Base-by-base conservation (phyloP, 2,888 invertebrate genomes). In the Caradrina kadenii region DNA sequence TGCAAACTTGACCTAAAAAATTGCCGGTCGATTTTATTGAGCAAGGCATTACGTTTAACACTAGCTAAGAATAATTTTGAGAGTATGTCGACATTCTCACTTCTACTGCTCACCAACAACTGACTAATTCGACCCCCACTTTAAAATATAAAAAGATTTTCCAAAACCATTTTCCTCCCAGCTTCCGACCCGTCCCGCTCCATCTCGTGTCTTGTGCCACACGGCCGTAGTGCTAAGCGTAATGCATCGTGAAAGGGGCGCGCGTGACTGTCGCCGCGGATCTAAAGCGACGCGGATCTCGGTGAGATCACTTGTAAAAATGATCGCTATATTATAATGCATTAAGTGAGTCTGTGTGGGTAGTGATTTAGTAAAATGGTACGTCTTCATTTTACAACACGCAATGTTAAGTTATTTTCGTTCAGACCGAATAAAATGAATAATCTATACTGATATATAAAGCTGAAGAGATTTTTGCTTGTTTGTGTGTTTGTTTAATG, bases 211-310 rank as follows among this genome's bases (percentile, higher is more conserved):
- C 55, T 70, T 26, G 10, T 2, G 7, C 80, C 82, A 59, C 31
- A 52, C 19, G 19, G 1, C 58, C 39, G 69, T 71, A 72, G 63
- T 70, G 78, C 83, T 83, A 77, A 83, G 86, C 85, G 87, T 92
- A 92, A 93, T 90, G 91, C 93, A 89, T 84, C 86, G 87, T 90
- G 92, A 92, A 92, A 93, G 93, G 92, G 93, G 92, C 84, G 90
- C 86, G 86, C 86, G 88, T 93, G 93, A 70, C 89, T 88, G 78
- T 82, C 80, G 68, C 76, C 76, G 85, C 87, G 86, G 89, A 89
- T 89, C 90, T 85, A 66, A 70, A 77, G 67, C 80, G 76, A n/a
- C 22, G 39, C 60, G 49, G 74, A 54, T 50, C 59, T 45, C 31
- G 15, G 45, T 58, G 39, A 68, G 64, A 66, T 81, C 81, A 53